phyloP scores from a whole-genome alignment of 2,888 invertebrate species.

The Malacosoma neustria region DNA sequence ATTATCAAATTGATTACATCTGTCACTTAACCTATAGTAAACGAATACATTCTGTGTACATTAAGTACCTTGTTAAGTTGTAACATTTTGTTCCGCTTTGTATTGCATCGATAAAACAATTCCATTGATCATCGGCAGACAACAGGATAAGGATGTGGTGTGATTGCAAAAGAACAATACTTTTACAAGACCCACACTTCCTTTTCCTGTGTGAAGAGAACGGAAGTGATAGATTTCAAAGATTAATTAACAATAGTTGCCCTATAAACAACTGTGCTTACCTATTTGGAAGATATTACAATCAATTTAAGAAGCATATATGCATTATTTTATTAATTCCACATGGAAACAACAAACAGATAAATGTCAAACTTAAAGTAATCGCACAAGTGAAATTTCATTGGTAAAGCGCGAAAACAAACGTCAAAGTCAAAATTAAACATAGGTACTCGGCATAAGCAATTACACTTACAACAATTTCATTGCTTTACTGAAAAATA shows the following conservation, averaged over 20 bases:
- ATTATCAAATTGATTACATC: no score
- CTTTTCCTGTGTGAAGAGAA: conserved; percentile 77
- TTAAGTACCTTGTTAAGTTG: no score
- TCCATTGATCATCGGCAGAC: conserved; percentile 25
- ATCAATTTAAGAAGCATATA: conserved; percentile 6
- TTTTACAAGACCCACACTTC: conserved; percentile 64
- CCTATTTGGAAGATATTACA: conserved; percentile 10
- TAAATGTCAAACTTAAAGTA: conserved; percentile 35
- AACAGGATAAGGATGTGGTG: conserved; percentile 56
- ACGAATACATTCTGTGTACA: no score
- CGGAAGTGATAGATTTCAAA: conserved; percentile 35
- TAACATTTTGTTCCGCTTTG: no score
- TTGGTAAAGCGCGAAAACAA: conserved; percentile 33
- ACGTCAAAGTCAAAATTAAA: conserved; percentile 22
- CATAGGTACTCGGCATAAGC: no score
- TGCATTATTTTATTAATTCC: conserved; percentile 3
- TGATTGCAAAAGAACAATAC: conserved; percentile 23
- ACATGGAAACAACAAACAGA: conserved; percentile 10
- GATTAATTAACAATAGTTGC: neutral
- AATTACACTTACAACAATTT: no score
- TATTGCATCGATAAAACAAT: no score
- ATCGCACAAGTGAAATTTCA: no score
- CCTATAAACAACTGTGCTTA: conserved; percentile 12
- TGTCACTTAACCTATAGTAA: no score
- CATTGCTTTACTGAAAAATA: no score